Conservation (phyloP, 2,888 invertebrate species). For the Abrostola tripartita region DNA sequence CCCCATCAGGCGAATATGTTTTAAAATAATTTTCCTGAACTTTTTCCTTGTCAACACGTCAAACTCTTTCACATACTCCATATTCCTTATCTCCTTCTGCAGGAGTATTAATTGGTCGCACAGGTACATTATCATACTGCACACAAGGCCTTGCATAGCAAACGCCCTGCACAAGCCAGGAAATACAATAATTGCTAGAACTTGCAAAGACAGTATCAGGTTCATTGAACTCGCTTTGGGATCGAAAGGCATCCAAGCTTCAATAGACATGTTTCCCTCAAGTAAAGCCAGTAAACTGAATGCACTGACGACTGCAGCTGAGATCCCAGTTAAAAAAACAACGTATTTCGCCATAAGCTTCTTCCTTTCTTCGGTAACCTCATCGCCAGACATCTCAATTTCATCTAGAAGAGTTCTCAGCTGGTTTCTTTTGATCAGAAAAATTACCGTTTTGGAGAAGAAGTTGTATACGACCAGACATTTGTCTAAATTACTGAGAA, state of each 20-base stretch:
- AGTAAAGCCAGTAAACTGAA: constrained; percentile 65
- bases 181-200: constrained; percentile 63
- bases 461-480: constrained; percentile 71
- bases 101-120: constrained; percentile 76
- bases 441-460: constrained; percentile 69
- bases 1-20: constrained; percentile 78
- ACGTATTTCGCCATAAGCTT: constrained; percentile 67
- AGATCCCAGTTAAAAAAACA: constrained; percentile 58
- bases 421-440: constrained; percentile 63
- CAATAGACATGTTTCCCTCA: constrained; percentile 71
- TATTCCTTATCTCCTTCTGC: constrained; percentile 63
- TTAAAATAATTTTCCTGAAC: constrained; percentile 70
- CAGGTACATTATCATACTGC: constrained; percentile 76
- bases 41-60: constrained; percentile 60
- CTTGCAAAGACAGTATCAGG: constrained; percentile 64
- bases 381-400: constrained; percentile 72
- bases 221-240: constrained; percentile 65
- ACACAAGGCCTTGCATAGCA: constrained; percentile 77
- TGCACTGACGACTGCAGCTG: constrained; percentile 55
- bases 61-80: constrained; percentile 61
- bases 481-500: constrained; percentile 74
- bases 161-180: constrained; percentile 70
- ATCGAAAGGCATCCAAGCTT: constrained; percentile 80
- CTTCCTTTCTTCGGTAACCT: constrained; percentile 62
- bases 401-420: constrained; percentile 67